Percentiles rank a stretch among this genome's conserved stretches.
phyloP scores from a whole-genome alignment of 1,140 invertebrate species.

The Zaprionus lachaisei region DNA sequence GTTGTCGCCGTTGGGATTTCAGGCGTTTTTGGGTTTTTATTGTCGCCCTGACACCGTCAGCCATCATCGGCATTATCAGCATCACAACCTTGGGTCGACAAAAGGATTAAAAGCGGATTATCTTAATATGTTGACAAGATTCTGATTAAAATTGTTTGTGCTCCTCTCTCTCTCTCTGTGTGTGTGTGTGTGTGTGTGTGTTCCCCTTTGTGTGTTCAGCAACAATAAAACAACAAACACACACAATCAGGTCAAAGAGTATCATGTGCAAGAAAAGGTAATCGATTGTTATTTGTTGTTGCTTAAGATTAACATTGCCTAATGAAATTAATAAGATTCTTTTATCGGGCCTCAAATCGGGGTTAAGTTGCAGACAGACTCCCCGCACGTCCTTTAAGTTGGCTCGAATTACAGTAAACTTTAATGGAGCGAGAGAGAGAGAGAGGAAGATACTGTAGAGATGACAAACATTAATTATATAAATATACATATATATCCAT shows the following conservation, averaged over 20 bases:
- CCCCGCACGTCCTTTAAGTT: background rate
- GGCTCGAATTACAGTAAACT: background rate
- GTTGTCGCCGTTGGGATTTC: slow-evolving; percentile 46
- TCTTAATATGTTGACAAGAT: slow-evolving; percentile 83
- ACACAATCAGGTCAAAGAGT: slow-evolving; percentile 7
- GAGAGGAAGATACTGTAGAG: background rate
- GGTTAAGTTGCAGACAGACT: background rate
- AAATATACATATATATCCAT: background rate
- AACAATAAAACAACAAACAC: slow-evolving; percentile 9
- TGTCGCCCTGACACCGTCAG: slow-evolving; percentile 33
- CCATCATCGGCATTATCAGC: slow-evolving; percentile 42
- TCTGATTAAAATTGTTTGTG: slow-evolving; percentile 59
- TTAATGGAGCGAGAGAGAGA: background rate
- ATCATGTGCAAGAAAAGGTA: slow-evolving; percentile 20
- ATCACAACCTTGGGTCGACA: slow-evolving; percentile 74
- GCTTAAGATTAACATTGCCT: slow-evolving; percentile 3
- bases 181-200: background rate
- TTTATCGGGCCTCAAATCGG: background rate
- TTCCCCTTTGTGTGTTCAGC: slow-evolving; percentile 14
- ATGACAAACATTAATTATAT: slow-evolving; percentile 9
- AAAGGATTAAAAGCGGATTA: slow-evolving; percentile 80
- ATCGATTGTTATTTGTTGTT: slow-evolving; percentile 23
- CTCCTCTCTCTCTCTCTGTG: background rate
- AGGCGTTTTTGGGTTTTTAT: slow-evolving; percentile 41
- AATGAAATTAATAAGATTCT: slow-evolving; percentile 11